Percentiles rank a stretch among this genome's conserved stretches.
Evolutionary conservation across 2,113 vertebrate genomes (phyloP).

Genomic region (Ceratotherium simum): DNA sequence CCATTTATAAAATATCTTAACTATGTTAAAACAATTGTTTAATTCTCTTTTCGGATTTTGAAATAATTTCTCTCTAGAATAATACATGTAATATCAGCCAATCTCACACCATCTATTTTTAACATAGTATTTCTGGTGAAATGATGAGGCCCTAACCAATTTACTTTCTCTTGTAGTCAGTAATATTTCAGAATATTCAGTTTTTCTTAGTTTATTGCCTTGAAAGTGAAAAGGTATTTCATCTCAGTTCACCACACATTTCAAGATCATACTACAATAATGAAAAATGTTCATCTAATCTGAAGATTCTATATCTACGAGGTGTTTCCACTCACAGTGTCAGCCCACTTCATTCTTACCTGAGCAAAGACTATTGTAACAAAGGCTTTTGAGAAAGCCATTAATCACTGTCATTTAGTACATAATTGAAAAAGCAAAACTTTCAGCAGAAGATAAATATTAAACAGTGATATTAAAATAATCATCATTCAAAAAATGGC

Average conservation of each 20-base stretch:
- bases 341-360: constrained; percentile 70
- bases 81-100: not conserved
- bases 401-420: constrained; percentile 75
- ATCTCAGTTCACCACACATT: constrained; percentile 62
- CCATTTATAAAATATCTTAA: not conserved
- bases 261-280: not conserved
- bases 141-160: not conserved
- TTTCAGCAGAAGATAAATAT: constrained; percentile 72
- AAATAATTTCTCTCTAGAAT: not conserved
- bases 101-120: not conserved
- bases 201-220: not conserved
- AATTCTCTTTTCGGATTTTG: not conserved
- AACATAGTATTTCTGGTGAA: not conserved
- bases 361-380: constrained; percentile 70
- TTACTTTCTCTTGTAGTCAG: not conserved
- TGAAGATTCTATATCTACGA: constrained; percentile 79
- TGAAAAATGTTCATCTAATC: constrained; percentile 51
- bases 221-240: not conserved
- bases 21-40: not conserved
- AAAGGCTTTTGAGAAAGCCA: constrained; percentile 75
- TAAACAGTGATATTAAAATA: constrained; percentile 74
- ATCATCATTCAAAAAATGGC: constrained; percentile 75
- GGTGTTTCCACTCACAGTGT: constrained; percentile 70
- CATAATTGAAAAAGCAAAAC: constrained; percentile 72
- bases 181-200: not conserved